Evolutionary conservation across 2,888 invertebrate species (phyloP).

Genomic region (Ophion costatus): DNA sequence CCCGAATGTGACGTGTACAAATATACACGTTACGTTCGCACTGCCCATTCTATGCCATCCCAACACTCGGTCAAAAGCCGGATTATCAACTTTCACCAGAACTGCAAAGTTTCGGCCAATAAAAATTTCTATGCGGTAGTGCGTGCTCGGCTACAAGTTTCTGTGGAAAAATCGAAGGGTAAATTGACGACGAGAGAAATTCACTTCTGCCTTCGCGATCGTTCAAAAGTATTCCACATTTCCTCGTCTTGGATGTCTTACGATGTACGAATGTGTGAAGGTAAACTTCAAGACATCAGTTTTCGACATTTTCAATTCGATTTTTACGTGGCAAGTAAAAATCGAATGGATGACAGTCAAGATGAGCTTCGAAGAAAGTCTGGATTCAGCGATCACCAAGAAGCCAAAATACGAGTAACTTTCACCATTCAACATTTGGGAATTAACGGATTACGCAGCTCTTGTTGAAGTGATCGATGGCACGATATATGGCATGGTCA

Average conservation of each 20-base stretch:
- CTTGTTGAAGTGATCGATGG: slow-evolving; percentile 7
- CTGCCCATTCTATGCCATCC: not conserved
- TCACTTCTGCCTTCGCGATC: not conserved
- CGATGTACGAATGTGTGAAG: no score
- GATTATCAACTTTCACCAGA: slow-evolving; percentile 36
- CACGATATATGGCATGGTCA: not conserved
- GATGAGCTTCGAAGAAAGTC: no score
- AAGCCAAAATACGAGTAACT: no score
- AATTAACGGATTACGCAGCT: no score
- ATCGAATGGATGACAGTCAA: no score
- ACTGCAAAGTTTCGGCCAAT: slow-evolving; percentile 23
- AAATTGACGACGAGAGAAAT: slow-evolving; percentile 10
- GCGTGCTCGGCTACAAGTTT: slow-evolving; percentile 11
- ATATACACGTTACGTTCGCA: not conserved
- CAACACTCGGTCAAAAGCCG: not conserved
- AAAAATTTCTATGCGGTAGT: slow-evolving; percentile 38
- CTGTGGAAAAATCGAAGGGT: slow-evolving; percentile 1
- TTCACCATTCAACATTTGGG: no score
- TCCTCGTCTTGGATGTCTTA: no score
- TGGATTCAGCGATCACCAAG: no score
- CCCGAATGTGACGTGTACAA: not conserved
- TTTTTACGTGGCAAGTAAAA: no score
- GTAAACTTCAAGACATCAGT: no score
- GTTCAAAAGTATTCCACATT: slow-evolving; percentile 7
- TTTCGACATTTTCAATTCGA: no score